phyloP scores from a whole-genome alignment of 2,888 invertebrate species.

The Caenorhabditis sinica region DNA sequence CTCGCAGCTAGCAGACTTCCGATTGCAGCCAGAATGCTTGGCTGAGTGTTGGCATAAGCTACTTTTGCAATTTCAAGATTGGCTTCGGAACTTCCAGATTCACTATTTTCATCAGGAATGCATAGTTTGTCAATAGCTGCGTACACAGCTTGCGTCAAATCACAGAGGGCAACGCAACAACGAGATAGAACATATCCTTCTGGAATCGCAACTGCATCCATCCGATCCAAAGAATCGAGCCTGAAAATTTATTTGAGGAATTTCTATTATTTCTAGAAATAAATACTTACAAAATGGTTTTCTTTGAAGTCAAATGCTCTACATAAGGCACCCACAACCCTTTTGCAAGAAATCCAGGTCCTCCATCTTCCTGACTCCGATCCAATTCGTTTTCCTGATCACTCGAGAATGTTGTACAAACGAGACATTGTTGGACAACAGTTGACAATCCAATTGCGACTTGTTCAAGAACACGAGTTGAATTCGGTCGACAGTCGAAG shows the following conservation, averaged over 20 bases:
- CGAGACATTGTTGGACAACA: conserved; percentile 91
- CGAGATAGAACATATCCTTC: conserved; percentile 98
- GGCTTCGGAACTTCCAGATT: conserved; percentile 26
- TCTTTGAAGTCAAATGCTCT: conserved; percentile 72
- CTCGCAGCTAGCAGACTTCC: conserved; percentile 84
- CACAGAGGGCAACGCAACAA: conserved; percentile 66
- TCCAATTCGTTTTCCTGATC: conserved; percentile 71
- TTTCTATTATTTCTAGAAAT: neutral
- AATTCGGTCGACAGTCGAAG: conserved; percentile 93
- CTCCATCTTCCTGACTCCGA: conserved; percentile 68
- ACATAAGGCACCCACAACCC: conserved; percentile 73
- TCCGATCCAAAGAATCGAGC: conserved; percentile 96
- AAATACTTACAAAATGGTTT: conserved; percentile 67
- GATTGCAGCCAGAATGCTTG: conserved; percentile 61
- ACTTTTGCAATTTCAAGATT: conserved; percentile 57
- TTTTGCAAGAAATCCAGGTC: conserved; percentile 70
- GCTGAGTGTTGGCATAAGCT: conserved; percentile 60
- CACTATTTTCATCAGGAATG: conserved; percentile 55
- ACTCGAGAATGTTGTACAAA: conserved; percentile 67
- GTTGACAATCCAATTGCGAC: conserved; percentile 95
- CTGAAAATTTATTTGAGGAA: conserved; percentile 85
- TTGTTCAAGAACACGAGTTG: conserved; percentile 89
- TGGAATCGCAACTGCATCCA: conserved; percentile 94
- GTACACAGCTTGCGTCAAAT: conserved; percentile 67
- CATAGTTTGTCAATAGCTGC: conserved; percentile 64